A percentile compares a stretch with the other conserved stretches of the same genome.
Evolutionary conservation across 2,888 invertebrate species (phyloP).

Genomic region (Oscheius myriophilus): DNA sequence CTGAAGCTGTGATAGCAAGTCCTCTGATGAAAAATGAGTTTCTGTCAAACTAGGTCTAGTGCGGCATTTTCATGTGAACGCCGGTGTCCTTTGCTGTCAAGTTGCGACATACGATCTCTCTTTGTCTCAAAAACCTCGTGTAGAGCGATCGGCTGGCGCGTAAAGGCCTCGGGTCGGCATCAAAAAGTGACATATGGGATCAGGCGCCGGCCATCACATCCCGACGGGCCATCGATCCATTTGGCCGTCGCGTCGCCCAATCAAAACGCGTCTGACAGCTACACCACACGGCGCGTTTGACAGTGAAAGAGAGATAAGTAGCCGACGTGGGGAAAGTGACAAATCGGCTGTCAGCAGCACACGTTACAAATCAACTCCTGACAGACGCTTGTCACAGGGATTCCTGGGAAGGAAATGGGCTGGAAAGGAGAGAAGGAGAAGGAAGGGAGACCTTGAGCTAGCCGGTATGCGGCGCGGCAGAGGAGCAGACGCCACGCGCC

Average conservation of each 20-base stretch:
- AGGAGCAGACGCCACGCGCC: too few relatives aligned
- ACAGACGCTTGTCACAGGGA: too few relatives aligned
- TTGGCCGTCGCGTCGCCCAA: conserved; percentile 4
- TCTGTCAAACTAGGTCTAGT: background rate
- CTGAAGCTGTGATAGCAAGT: too few relatives aligned
- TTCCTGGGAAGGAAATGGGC: too few relatives aligned
- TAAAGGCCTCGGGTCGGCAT: conserved; percentile 16
- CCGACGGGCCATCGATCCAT: conserved; percentile 30
- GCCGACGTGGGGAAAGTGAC: background rate
- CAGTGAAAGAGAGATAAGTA: conserved; percentile 2
- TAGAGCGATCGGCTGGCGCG: conserved; percentile 6
- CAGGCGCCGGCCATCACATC: conserved; percentile 23
- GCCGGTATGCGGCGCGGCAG: too few relatives aligned
- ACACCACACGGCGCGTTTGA: background rate
- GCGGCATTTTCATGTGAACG: too few relatives aligned
- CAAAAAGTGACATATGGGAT: conserved; percentile 33
- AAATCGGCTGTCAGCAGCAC: too few relatives aligned
- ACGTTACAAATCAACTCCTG: too few relatives aligned
- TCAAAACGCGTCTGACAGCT: conserved; percentile 4
- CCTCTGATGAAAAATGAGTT: background rate
- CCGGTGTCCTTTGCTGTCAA: background rate
- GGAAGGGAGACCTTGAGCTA: too few relatives aligned
- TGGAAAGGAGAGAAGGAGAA: too few relatives aligned
- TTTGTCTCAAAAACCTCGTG: background rate
- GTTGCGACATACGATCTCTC: background rate